These are phyloP conservation scores for Tragelaphus strepsiceros DNA, from an alignment of 2,113 vertebrate species.

Conservation along the genomic window DNA sequence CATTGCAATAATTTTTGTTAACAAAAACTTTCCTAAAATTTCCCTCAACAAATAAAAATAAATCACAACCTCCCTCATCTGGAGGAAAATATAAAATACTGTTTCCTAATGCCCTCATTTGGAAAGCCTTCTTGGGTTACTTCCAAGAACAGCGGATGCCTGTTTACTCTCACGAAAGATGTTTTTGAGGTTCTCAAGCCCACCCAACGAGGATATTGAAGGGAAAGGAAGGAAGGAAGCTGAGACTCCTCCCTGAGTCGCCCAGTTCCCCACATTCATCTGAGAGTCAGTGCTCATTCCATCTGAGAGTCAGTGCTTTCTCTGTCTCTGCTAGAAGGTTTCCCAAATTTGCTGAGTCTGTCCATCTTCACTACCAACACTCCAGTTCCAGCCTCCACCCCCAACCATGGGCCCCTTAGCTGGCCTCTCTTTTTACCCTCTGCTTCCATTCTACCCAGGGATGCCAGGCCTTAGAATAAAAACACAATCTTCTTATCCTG, in stretches of 20 bases:
- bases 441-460: not conserved
- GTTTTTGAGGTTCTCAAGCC: not conserved
- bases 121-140: not conserved
- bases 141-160: not conserved
- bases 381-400: not conserved
- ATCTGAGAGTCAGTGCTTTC: not conserved
- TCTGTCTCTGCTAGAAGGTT: not conserved
- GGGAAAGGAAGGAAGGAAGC: not conserved
- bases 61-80: not conserved
- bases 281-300: not conserved
- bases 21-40: not conserved
- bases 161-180: not conserved
- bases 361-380: no score
- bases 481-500: not conserved
- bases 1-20: not conserved
- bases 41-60: not conserved
- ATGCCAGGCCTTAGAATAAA: not conserved
- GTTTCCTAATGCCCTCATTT: not conserved
- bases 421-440: not conserved
- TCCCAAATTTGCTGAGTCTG: not conserved
- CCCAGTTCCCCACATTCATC: not conserved
- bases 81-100: not conserved
- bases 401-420: not conserved
- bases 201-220: not conserved
- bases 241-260: not conserved